Conservation (phyloP, 2,797 vertebrate genomes). For the Schizothorax lantsangensis region DNA sequence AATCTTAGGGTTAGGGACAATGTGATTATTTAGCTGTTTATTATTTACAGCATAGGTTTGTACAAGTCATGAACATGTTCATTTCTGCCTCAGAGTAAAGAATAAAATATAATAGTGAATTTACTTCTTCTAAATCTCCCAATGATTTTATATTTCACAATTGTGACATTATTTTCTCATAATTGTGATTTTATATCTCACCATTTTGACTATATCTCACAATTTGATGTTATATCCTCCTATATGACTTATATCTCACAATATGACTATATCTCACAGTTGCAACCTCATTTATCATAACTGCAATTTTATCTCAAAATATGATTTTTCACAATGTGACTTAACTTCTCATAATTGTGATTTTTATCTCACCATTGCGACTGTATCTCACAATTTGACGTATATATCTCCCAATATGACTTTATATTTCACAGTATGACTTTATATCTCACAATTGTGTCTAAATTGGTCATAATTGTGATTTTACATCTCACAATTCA, state of each 20-base stretch:
- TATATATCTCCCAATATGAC: neutral
- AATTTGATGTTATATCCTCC: neutral
- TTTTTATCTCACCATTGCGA: neutral
- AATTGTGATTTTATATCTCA: neutral
- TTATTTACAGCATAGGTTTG: neutral
- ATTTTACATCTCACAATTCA: neutral
- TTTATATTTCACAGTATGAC: neutral
- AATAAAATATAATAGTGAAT: neutral
- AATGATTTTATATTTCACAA: neutral
- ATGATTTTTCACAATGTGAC: neutral
- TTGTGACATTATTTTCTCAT: neutral
- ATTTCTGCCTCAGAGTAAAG: neutral
- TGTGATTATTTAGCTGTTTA: neutral
- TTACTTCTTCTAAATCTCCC: neutral
- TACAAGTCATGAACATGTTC: neutral
- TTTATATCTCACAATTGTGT: neutral
- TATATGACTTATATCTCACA: neutral
- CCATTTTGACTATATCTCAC: neutral
- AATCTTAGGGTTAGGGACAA: neutral
- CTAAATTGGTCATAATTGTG: neutral
- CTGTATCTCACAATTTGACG: neutral
- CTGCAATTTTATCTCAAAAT: neutral
- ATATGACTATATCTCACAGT: neutral
- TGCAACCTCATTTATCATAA: neutral
- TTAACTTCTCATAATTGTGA: neutral